phyloP scores from a whole-genome alignment of 2,888 invertebrate genomes.

The Tetranychus piercei region DNA sequence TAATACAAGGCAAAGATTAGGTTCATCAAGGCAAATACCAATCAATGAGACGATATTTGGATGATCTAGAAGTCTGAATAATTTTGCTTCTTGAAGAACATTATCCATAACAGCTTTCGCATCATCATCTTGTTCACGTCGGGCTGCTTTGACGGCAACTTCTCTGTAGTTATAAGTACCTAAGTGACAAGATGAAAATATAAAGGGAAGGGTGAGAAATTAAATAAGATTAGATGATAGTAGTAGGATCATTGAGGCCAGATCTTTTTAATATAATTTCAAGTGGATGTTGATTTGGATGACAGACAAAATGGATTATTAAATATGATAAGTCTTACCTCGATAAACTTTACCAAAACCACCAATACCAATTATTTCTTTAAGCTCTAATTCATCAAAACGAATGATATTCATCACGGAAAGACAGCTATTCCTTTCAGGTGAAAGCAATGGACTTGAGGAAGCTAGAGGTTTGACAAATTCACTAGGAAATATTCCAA shows the following conservation, averaged over 20 bases:
- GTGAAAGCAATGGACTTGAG: conserved; percentile 20
- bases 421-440: conserved; percentile 22
- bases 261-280: too few species aligned
- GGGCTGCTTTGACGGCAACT: conserved; percentile 84
- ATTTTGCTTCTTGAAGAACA: conserved; percentile 82
- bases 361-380: conserved; percentile 86
- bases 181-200: not conserved
- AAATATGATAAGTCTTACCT: conserved; percentile 34
- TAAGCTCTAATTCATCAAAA: conserved; percentile 61
- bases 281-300: too few species aligned
- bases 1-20: conserved; percentile 84
- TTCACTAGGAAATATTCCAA: conserved; percentile 78
- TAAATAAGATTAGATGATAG: not conserved
- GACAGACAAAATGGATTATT: too few species aligned
- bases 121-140: conserved; percentile 77
- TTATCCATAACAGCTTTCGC: conserved; percentile 63
- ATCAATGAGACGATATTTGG: conserved; percentile 83
- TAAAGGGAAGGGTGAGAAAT: not conserved
- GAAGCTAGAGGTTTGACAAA: conserved; percentile 49
- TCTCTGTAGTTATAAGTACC: conserved; percentile 55
- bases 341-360: conserved; percentile 83
- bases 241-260: not conserved
- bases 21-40: conserved; percentile 76
- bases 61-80: conserved; percentile 84
- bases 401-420: conserved; percentile 40